Base-by-base conservation (phyloP, 92 coral and sea anemone genomes). In the Meandrina meandrites region DNA sequence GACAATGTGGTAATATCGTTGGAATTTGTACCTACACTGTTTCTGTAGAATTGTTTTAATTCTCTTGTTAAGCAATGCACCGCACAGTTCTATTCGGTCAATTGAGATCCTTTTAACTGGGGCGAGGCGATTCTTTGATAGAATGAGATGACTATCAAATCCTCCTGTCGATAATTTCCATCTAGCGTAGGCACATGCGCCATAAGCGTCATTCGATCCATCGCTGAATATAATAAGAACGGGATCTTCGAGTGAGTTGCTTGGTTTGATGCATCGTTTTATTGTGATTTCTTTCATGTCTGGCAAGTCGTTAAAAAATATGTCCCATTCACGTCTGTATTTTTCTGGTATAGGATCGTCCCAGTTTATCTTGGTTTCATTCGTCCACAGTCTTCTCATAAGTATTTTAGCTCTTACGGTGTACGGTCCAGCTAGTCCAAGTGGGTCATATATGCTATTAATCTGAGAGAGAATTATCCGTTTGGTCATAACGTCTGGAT, bases 131-230 rank as follows among this genome's bases (percentile, higher is more conserved):
- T 86, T 74, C 82, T 91, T 91, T 60, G 91, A 76, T 70, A 86
- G n/a, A 15, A 91, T 35, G 1, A 84, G 87, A 35, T 51, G 76
- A 64, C 79, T 62, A 32, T 27, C 60, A 51, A 78, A 87, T 5
- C 42, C 17, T 70, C 64, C 64, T 1, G 24, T 19, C 5, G 4
- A 2, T 3, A 57, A 24, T 7, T 17, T 45, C 86, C 87, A 92
- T 70, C 88, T 72, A 4, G 69, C 83, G 77, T 89, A 89, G 0
- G 92, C 90, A 53, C n/a, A n/a, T n/a, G n/a, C n/a, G n/a, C n/a
- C n/a, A n/a, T n/a, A n/a, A n/a, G n/a, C n/a, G n/a, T n/a, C 90
- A 88, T 19, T 92, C 86, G 92, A 89, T 68, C 94, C 90, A 82
- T 92, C 94, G 53, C 94, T 92, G 57, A 92, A 92, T 47, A 86